Evolutionary conservation across 2,888 invertebrate species (phyloP).

Genomic region (Watsonalla binaria): DNA sequence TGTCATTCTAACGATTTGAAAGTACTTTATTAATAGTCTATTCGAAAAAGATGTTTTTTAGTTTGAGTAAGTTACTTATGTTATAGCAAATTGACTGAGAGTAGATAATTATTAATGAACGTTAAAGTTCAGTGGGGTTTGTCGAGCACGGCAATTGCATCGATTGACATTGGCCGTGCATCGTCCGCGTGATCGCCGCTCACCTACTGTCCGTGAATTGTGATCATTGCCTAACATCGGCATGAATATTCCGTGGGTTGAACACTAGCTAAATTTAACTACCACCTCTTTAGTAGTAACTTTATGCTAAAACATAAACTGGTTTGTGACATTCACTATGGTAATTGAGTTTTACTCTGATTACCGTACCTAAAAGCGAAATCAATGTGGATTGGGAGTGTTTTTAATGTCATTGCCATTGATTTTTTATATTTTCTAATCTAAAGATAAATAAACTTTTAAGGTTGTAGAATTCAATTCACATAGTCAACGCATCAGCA

Average conservation of each 20-base stretch:
- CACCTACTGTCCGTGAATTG: slow-evolving; percentile 15
- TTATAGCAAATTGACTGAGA: not conserved
- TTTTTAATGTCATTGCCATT: too few relatives aligned
- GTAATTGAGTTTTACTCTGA: too few relatives aligned
- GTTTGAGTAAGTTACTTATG: too few relatives aligned
- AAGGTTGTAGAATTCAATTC: too few relatives aligned
- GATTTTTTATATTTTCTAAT: too few relatives aligned
- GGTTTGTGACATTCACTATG: not conserved
- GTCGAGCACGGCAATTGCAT: slow-evolving; percentile 29
- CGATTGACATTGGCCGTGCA: slow-evolving; percentile 51
- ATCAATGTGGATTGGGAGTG: too few relatives aligned
- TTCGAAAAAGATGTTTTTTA: too few relatives aligned
- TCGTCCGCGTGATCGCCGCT: slow-evolving; percentile 38
- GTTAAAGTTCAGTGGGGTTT: slow-evolving; percentile 9
- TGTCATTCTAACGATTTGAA: too few relatives aligned
- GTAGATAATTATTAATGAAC: not conserved
- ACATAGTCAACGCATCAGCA: too few relatives aligned
- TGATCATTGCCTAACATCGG: not conserved
- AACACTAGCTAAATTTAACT: not conserved
- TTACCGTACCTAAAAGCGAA: too few relatives aligned
- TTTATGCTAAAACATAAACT: not conserved
- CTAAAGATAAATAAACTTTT: too few relatives aligned
- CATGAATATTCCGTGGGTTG: slow-evolving; percentile 29
- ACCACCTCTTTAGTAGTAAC: not conserved
- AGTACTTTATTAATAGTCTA: too few relatives aligned